phyloP scores from a whole-genome alignment of 1,140 invertebrate species.

The Aphidius ervi region DNA sequence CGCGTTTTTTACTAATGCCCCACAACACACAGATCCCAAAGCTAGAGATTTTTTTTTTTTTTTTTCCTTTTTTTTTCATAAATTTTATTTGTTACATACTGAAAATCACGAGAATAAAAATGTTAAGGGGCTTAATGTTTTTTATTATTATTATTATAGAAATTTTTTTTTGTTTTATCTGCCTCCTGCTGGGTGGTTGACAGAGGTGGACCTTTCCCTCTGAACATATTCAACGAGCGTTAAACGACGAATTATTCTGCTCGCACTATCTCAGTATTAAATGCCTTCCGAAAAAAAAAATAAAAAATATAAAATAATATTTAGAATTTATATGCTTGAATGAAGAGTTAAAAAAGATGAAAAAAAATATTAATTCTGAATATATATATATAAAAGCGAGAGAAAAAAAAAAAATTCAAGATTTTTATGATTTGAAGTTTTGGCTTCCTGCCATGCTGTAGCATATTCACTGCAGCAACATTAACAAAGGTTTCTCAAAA shows the following conservation, averaged over 20 bases:
- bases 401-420: not conserved
- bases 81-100: not conserved
- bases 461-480: slow-evolving; percentile 24
- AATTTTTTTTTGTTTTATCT: no score
- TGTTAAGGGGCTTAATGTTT: slow-evolving; percentile 2
- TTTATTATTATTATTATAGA: no score
- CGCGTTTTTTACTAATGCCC: slow-evolving; percentile 43
- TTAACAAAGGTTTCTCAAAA: slow-evolving; percentile 14
- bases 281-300: no score
- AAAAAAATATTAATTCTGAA: not conserved
- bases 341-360: not conserved
- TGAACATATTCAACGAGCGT: slow-evolving; percentile 6
- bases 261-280: not conserved
- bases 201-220: not conserved
- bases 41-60: no score
- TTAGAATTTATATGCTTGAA: not conserved
- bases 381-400: not conserved
- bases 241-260: slow-evolving; percentile 9
- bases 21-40: not conserved
- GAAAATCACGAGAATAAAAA: slow-evolving; percentile 1
- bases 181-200: no score
- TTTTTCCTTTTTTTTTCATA: not conserved
- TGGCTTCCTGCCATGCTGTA: slow-evolving; percentile 16
- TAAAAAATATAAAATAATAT: not conserved
- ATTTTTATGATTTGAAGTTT: not conserved